Evolutionary conservation across 1,140 invertebrate genomes (phyloP), one percentile per base, ranked within the genome.

Genomic region (Nymphalis io): DNA sequence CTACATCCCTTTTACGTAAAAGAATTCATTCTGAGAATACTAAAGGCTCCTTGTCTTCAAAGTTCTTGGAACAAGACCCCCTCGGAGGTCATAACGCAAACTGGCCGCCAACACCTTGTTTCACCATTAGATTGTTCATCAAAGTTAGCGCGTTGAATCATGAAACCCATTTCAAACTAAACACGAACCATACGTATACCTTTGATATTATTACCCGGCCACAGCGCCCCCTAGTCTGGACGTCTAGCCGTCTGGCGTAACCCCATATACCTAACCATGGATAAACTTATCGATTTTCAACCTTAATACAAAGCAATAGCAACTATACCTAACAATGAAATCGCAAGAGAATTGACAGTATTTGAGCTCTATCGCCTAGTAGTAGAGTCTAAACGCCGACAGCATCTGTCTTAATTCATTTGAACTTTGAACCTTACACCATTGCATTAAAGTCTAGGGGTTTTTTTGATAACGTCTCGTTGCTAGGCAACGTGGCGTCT

Each of bases 231-330:
- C 75, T 74, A 77, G 75, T 77, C 75, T 77, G 75, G 75, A 71
- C 75, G 75, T 77, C 75, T 77, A 77, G 75, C 75, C 75, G 75
- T 77, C 75, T 77, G 75, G 75, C 73, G 61, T 73, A 68, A 76
- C 75, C 75, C 75, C 75, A 74, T 74, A 59, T 74, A 74, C 58
- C 75, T 68, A 68, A 46, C 53, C 51, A 55, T 27, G 46, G 39
- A 38, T 21, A 20, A 38, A 62, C 23, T 46, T 38, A 46, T 33
- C 21, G 63, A 71, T 51, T 53, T 33, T 66, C 40, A 66, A 71
- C 69, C 69, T 65, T 71, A 71, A 51, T 16, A 33, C 58, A 21
- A 58, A 48, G 62, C 18, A 16, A 71, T 71, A 71, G 38, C 42
- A 27, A 46, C 46, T 60, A 60, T 21, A 71, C 60, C 60, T 60